Evolutionary conservation across 2,888 invertebrate species (phyloP).

Genomic region (Trilocha varians): DNA sequence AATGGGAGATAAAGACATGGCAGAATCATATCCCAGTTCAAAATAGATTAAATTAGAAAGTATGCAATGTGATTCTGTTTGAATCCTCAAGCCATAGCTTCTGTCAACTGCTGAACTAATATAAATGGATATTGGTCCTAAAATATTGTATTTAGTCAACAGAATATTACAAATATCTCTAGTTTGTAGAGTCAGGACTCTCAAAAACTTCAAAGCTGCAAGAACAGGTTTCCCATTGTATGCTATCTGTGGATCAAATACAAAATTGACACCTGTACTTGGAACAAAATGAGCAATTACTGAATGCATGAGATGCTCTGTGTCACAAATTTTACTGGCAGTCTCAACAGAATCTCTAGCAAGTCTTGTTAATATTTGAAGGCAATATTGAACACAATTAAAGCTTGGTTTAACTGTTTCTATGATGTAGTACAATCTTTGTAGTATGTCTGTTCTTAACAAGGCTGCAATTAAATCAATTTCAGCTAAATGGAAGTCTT

Average conservation of each 20-base stretch:
- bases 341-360: slow-evolving; percentile 82
- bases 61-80: slow-evolving; percentile 76
- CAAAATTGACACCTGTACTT: slow-evolving; percentile 39
- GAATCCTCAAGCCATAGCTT: slow-evolving; percentile 69
- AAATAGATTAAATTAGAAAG: slow-evolving; percentile 72
- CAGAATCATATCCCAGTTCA: slow-evolving; percentile 58
- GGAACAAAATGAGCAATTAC: slow-evolving; percentile 76
- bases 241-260: slow-evolving; percentile 51
- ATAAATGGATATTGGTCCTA: slow-evolving; percentile 70
- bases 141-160: slow-evolving; percentile 66
- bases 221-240: slow-evolving; percentile 79
- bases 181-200: slow-evolving; percentile 78
- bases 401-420: slow-evolving; percentile 79
- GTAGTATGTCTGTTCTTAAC: slow-evolving; percentile 82
- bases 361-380: slow-evolving; percentile 86
- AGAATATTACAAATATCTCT: slow-evolving; percentile 66
- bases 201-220: slow-evolving; percentile 80
- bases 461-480: slow-evolving; percentile 84
- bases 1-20: slow-evolving; percentile 65
- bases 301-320: slow-evolving; percentile 76
- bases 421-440: slow-evolving; percentile 83
- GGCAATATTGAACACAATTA: slow-evolving; percentile 79
- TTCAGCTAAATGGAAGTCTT: slow-evolving; percentile 90
- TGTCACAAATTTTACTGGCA: slow-evolving; percentile 75
- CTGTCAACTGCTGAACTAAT: slow-evolving; percentile 67